A percentile compares a stretch with the other conserved stretches of the same genome.
These are phyloP conservation scores for Catalaphyllia jardinei DNA, from an alignment of 64 coral and sea anemone genomes.

Conservation along the genomic window DNA sequence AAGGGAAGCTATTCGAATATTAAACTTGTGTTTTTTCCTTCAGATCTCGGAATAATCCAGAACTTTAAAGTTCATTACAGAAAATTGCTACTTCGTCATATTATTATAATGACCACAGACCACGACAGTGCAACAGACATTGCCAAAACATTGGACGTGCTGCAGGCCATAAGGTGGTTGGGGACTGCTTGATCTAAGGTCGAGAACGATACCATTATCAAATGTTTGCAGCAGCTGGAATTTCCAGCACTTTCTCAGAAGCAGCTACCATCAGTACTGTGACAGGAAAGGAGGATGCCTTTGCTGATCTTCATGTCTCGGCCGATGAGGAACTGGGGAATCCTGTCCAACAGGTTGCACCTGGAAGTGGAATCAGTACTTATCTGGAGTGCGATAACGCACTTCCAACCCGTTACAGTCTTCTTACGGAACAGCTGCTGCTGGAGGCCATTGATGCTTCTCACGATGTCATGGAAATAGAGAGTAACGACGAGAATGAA, in stretches of 20 bases:
- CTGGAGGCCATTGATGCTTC: slow-evolving; percentile 49
- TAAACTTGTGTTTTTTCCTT: slow-evolving; percentile 61
- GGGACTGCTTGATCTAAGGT: slow-evolving; percentile 35
- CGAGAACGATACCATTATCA: slow-evolving; percentile 33
- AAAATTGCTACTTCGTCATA: slow-evolving; percentile 41
- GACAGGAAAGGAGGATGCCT: slow-evolving; percentile 37
- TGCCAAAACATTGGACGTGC: slow-evolving; percentile 39
- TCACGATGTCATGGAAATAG: slow-evolving; percentile 48
- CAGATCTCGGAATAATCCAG: slow-evolving; percentile 49
- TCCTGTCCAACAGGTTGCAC: slow-evolving; percentile 44
- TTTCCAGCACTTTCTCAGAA: slow-evolving; percentile 49
- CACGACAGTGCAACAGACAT: slow-evolving; percentile 45
- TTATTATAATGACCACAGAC: slow-evolving; percentile 44
- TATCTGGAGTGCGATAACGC: slow-evolving; percentile 25
- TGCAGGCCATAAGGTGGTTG: slow-evolving; percentile 53
- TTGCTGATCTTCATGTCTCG: slow-evolving; percentile 40
- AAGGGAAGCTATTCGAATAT: slow-evolving; percentile 58
- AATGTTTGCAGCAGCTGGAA: slow-evolving; percentile 45
- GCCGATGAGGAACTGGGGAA: slow-evolving; percentile 31
- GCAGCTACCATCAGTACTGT: slow-evolving; percentile 34
- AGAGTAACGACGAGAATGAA: slow-evolving; percentile 40
- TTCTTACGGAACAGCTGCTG: slow-evolving; percentile 39
- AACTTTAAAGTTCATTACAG: slow-evolving; percentile 55
- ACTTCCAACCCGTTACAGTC: slow-evolving; percentile 36
- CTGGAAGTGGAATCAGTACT: slow-evolving; percentile 44